These are phyloP conservation scores for Seriola dumerili DNA, from an alignment of 2,113 vertebrate genomes.

Conservation along the genomic window DNA sequence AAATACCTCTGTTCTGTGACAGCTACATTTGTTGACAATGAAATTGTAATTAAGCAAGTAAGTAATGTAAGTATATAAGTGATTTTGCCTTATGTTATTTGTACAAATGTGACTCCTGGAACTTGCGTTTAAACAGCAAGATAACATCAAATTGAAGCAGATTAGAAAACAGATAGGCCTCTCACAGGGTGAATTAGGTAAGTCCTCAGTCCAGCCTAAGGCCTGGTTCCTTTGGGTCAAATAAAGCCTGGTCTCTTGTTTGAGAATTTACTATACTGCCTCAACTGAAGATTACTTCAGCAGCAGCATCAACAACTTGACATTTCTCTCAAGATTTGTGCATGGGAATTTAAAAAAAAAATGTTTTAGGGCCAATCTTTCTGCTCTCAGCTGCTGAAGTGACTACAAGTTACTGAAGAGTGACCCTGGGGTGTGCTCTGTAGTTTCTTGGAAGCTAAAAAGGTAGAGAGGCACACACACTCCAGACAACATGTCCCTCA, in stretches of 20 bases:
- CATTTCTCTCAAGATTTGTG: conserved; percentile 25
- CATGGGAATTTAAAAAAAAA: background rate
- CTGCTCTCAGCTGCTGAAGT: conserved; percentile 16
- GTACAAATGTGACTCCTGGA: background rate
- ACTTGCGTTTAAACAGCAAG: background rate
- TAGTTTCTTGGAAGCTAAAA: conserved; percentile 1
- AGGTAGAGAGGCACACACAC: conserved; percentile 5
- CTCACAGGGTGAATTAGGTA: background rate
- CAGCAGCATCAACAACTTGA: conserved; percentile 49
- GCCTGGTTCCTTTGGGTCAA: background rate
- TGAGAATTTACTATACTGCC: background rate
- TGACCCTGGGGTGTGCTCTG: conserved; percentile 18
- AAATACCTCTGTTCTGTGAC: too few species aligned
- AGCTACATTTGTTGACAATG: too few species aligned
- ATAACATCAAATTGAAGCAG: background rate
- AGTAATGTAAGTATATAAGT: too few species aligned
- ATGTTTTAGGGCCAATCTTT: background rate
- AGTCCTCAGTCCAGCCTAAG: background rate
- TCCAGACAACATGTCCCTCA: conserved; percentile 15
- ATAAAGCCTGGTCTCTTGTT: background rate
- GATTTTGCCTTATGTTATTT: background rate
- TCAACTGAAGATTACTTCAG: background rate
- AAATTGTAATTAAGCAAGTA: too few species aligned
- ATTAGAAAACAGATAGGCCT: background rate
- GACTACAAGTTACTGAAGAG: conserved; percentile 19